These are phyloP conservation scores for Plebejus argus DNA, from an alignment of 2,888 invertebrate species.

Conservation along the genomic window DNA sequence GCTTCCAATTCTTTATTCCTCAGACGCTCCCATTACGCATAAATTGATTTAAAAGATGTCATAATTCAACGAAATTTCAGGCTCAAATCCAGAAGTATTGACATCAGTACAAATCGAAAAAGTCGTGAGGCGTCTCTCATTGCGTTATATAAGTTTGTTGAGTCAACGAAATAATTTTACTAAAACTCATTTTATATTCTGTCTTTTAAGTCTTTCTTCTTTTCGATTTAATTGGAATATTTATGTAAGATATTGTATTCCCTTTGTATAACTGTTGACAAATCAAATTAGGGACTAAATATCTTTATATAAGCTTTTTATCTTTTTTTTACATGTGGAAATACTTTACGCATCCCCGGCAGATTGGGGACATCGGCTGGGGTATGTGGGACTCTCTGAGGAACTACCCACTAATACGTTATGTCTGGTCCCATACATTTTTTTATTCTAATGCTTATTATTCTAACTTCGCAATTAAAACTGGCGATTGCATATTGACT, in stretches of 20 bases:
- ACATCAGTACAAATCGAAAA: slow-evolving; percentile 25
- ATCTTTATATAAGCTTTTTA: no score
- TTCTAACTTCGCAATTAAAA: no score
- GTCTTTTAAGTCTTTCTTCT: slow-evolving; percentile 41
- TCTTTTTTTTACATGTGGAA: no score
- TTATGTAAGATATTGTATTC: slow-evolving; percentile 1
- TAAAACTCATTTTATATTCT: slow-evolving; percentile 51
- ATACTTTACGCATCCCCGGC: no score
- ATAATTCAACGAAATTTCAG: slow-evolving; percentile 16
- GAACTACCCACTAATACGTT: no score
- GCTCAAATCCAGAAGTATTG: slow-evolving; percentile 23
- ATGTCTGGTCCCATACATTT: no score
- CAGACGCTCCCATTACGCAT: slow-evolving; percentile 3
- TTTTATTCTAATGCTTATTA: no score
- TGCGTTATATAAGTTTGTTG: slow-evolving; percentile 52
- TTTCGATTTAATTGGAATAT: neutral
- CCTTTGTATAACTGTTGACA: neutral
- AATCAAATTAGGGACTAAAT: no score
- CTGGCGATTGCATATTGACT: no score
- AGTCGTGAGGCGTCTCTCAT: slow-evolving; percentile 43
- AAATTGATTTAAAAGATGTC: slow-evolving; percentile 20
- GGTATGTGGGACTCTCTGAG: no score
- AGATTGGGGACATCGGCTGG: no score
- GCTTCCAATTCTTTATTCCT: slow-evolving; percentile 4
- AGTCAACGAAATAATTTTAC: slow-evolving; percentile 50